phyloP scores from a whole-genome alignment of 2,888 invertebrate genomes.

The Hirudinaria manillensis region DNA sequence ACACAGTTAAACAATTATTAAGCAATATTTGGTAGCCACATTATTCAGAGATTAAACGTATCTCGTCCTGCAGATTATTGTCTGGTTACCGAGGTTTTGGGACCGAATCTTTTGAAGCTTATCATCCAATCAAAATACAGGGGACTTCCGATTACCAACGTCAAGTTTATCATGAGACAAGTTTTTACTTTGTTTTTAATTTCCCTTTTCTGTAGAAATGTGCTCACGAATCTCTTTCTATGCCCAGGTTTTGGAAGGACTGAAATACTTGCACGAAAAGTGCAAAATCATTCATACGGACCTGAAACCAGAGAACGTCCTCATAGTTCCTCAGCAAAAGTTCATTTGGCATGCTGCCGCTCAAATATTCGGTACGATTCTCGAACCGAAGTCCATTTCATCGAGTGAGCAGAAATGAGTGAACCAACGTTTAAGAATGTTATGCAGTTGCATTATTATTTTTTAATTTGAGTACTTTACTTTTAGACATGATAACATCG shows the following conservation, averaged over 20 bases:
- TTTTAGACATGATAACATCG: constrained; percentile 27
- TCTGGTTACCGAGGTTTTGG: constrained; percentile 25
- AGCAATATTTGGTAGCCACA: neutral
- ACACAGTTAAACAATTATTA: neutral
- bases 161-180: constrained; percentile 28
- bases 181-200: neutral
- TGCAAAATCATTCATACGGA: constrained; percentile 36
- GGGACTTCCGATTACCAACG: constrained; percentile 18
- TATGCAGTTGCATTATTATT: no score
- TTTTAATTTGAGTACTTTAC: neutral
- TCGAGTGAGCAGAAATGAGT: neutral
- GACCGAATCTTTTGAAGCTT: constrained; percentile 24
- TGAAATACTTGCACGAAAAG: constrained; percentile 31
- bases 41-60: neutral
- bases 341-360: constrained; percentile 26
- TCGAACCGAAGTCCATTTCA: constrained; percentile 20
- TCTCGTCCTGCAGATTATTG: constrained; percentile 6
- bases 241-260: constrained; percentile 29
- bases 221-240: neutral
- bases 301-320: constrained; percentile 33
- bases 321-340: constrained; percentile 24
- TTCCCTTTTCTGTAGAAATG: neutral
- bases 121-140: constrained; percentile 26
- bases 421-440: neutral
- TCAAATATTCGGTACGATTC: constrained; percentile 16